phyloP scores from a whole-genome alignment of 2,888 invertebrate genomes.

The Andrena bucephala region DNA sequence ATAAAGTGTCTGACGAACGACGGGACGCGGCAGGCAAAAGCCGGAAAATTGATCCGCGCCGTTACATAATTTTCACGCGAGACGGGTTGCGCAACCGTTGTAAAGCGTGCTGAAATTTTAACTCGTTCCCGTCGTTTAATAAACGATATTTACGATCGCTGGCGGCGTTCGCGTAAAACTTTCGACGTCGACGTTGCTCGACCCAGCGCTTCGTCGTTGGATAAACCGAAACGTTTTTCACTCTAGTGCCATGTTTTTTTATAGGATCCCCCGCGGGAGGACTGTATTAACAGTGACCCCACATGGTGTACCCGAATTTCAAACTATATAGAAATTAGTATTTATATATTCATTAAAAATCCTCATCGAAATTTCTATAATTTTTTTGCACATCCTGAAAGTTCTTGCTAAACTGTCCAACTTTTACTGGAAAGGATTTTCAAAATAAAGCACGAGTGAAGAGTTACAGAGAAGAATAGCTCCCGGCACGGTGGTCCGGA shows the following conservation, averaged over 20 bases:
- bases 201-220: slow-evolving; percentile 1
- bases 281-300: not conserved
- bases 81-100: slow-evolving; percentile 29
- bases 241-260: slow-evolving; percentile 1
- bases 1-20: slow-evolving; percentile 19
- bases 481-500: not conserved
- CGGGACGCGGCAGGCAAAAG: slow-evolving; percentile 18
- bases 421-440: not conserved
- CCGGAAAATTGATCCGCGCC: slow-evolving; percentile 44
- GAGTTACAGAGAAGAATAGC: not conserved
- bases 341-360: not conserved
- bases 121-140: slow-evolving; percentile 49
- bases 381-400: not conserved
- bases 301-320: too few relatives aligned
- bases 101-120: slow-evolving; percentile 47
- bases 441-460: not conserved
- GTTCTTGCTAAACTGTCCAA: too few relatives aligned
- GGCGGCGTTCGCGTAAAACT: slow-evolving; percentile 17
- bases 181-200: slow-evolving; percentile 11
- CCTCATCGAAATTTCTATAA: not conserved
- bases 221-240: slow-evolving; percentile 12
- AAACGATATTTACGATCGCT: slow-evolving; percentile 57
- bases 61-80: slow-evolving; percentile 47
- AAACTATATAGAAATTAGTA: not conserved
- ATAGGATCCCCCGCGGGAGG: not conserved